Evolutionary conservation across 2,888 invertebrate genomes (phyloP).

Genomic region (Synanthedon myopaeformis): DNA sequence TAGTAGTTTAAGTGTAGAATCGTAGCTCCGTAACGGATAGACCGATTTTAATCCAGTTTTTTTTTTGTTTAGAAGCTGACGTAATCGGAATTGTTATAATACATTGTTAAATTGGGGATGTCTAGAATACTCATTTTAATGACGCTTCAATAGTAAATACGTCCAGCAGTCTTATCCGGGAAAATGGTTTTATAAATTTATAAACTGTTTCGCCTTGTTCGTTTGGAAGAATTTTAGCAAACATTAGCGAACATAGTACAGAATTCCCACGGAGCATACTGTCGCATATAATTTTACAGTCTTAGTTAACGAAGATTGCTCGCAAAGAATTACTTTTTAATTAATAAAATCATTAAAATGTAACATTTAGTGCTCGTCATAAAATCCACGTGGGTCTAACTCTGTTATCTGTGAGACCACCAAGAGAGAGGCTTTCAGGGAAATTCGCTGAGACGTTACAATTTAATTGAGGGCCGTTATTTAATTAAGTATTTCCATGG

Average conservation of each 20-base stretch:
- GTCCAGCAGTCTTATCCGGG: too few species aligned
- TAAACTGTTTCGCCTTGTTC: too few species aligned
- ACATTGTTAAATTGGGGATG: too few species aligned
- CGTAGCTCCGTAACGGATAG: too few species aligned
- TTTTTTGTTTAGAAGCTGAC: too few species aligned
- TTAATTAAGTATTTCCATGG: constrained; percentile 43
- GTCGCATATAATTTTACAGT: constrained; percentile 16
- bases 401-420: constrained; percentile 41
- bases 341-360: constrained; percentile 29
- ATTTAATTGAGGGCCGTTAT: constrained; percentile 52
- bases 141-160: too few species aligned
- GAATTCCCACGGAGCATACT: constrained; percentile 12
- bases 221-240: too few species aligned
- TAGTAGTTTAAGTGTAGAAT: too few species aligned
- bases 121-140: too few species aligned
- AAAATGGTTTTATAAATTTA: too few species aligned
- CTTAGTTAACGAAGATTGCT: constrained; percentile 18
- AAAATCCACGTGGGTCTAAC: constrained; percentile 28
- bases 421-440: constrained; percentile 24
- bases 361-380: constrained; percentile 34
- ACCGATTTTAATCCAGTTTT: too few species aligned
- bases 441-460: constrained; percentile 65
- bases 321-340: constrained; percentile 13
- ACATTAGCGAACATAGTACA: not conserved
- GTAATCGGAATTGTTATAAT: too few species aligned